Evolutionary conservation across 35 echinoderm and acorn worm genomes (phyloP), one percentile per base, ranked within the genome.

Genomic region (Acanthaster planci): DNA sequence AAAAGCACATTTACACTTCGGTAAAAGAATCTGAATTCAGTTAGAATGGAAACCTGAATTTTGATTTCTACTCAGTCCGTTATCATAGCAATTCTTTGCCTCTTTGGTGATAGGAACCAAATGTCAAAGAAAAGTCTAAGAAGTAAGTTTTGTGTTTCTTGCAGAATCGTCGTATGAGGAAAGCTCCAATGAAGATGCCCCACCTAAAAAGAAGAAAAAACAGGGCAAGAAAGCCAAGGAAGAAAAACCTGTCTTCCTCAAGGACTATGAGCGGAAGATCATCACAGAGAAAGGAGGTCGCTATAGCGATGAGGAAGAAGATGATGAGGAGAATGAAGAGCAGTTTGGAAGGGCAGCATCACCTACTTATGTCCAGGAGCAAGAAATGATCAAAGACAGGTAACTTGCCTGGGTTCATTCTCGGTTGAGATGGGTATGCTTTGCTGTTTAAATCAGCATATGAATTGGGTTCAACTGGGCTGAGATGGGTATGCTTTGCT

Each of bases 221-320:
- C 30, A 77, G 40, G 40, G 35, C 10, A 81, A 59, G 37, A 79
- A 88, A n/a, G 77, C 37, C 3, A 86, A 81, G 44, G 89, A 93
- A 76, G 86, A 89, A 5, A 90, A 90, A 68, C 91, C 95, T 0
- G 93, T 97, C 91, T 97, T 81, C 75, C 79, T 97, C 27, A 97
- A 93, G 50, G 95, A 97, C 80, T 93, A 93, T 39, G 95, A 97
- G 52, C 90, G 95, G 52, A 90, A 97, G 80, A 90, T 97, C 14
- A 93, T 97, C 14, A 57, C 87, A 10, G 95, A 97, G 77, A 90
- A 97, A 59, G 88, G 60, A 35, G 95, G 95, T 12, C 76, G 90
- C 64, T 90, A 84, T 55, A 93, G 81, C 51, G 95, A 97, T 34
- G 91, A 91, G 40, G 87, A 93, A n/a, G 78, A 55, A 8, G 88